A percentile compares a stretch with the other conserved stretches of the same genome.
These are phyloP conservation scores for Mythimna albipuncta DNA, from an alignment of 2,888 invertebrate genomes.

Conservation along the genomic window DNA sequence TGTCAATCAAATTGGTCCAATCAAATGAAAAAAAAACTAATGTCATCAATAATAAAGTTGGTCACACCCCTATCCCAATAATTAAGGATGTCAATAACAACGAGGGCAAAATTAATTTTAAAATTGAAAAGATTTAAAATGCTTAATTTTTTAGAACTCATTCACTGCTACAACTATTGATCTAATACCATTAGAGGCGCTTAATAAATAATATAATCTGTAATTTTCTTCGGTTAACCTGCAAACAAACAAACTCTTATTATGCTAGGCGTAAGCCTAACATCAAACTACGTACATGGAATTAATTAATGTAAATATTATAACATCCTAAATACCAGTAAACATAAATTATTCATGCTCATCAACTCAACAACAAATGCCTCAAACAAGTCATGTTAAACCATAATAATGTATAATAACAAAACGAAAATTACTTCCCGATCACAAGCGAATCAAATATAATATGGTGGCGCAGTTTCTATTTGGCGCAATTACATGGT, in stretches of 20 bases:
- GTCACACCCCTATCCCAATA: too few species aligned
- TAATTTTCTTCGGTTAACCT: too few species aligned
- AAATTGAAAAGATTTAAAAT: too few species aligned
- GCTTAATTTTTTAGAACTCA: too few species aligned
- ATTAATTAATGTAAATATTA: conserved; percentile 16
- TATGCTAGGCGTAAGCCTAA: background rate
- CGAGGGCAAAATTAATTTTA: too few species aligned
- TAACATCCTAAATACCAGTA: background rate
- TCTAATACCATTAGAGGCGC: too few species aligned
- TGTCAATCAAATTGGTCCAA: too few species aligned
- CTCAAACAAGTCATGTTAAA: conserved; percentile 18
- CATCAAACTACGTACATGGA: conserved; percentile 9
- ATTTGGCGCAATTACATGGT: conserved; percentile 56
- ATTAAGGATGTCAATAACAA: too few species aligned
- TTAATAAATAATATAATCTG: too few species aligned
- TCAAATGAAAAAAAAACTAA: too few species aligned
- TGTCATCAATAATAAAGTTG: too few species aligned
- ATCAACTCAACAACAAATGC: background rate
- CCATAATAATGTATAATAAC: conserved; percentile 10
- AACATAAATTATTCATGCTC: conserved; percentile 12
- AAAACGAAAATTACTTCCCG: conserved; percentile 35
- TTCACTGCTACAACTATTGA: too few species aligned
- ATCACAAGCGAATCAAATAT: conserved; percentile 37
- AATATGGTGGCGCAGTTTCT: conserved; percentile 45
- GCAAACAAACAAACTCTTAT: background rate